Percentiles rank a stretch among this genome's conserved stretches.
These are phyloP conservation scores for Petrocephalus microphthalmus DNA, from an alignment of 2,113 vertebrate genomes.

Conservation along the genomic window DNA sequence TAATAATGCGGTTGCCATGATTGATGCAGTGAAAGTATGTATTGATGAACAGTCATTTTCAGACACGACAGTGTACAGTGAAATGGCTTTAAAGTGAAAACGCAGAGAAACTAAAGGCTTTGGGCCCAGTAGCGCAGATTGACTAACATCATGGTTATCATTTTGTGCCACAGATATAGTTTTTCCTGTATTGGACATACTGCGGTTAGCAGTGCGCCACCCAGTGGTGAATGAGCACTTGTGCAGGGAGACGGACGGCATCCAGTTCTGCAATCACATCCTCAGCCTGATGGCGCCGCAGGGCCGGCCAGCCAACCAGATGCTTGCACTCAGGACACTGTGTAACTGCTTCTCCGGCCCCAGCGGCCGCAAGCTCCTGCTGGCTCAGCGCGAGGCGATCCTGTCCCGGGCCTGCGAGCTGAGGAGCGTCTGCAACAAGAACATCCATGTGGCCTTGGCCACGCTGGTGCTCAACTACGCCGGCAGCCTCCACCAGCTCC, in stretches of 20 bases:
- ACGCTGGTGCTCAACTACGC: conserved; percentile 90
- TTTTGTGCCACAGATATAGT: conserved; percentile 73
- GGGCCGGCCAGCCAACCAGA: conserved; percentile 86
- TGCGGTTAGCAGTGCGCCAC: conserved; percentile 86
- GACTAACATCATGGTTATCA: background rate
- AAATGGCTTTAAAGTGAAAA: background rate
- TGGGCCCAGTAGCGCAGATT: background rate
- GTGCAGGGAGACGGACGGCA: conserved; percentile 78
- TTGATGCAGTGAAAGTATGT: background rate
- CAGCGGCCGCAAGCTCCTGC: conserved; percentile 75
- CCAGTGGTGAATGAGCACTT: conserved; percentile 83
- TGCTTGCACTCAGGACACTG: conserved; percentile 85
- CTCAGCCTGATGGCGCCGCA: conserved; percentile 76
- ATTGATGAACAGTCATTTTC: background rate
- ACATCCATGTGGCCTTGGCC: conserved; percentile 88
- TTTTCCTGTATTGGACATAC: conserved; percentile 90
- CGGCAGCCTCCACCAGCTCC: conserved; percentile 74
- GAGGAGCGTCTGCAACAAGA: conserved; percentile 80
- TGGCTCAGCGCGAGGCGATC: conserved; percentile 80
- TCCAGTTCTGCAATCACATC: conserved; percentile 78
- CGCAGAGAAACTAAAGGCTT: background rate
- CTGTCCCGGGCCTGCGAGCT: conserved; percentile 79
- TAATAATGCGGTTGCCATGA: background rate
- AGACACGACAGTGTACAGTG: background rate
- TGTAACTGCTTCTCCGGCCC: conserved; percentile 86